These are phyloP conservation scores for Caenorhabditis sulstoni DNA, from an alignment of 2,888 invertebrate species.

Conservation along the genomic window DNA sequence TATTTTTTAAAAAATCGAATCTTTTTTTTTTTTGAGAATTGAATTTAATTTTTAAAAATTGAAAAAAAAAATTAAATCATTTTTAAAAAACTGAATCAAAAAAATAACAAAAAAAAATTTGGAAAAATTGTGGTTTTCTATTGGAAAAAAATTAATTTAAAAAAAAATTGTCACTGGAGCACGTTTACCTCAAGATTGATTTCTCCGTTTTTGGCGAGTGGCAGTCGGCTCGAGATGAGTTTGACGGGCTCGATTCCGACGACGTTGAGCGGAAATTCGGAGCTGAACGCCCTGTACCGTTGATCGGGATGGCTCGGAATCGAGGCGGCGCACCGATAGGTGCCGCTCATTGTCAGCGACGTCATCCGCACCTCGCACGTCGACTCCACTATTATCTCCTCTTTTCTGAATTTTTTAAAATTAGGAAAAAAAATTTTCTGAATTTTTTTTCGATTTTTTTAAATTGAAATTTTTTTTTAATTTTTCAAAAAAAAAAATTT, in stretches of 20 bases:
- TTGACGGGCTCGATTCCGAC: conserved; percentile 40
- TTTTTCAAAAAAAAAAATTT: too few species aligned
- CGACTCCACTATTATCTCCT: conserved; percentile 55
- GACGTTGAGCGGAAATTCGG: conserved; percentile 49
- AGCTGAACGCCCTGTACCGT: conserved; percentile 50
- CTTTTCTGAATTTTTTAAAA: conserved; percentile 23
- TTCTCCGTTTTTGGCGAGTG: conserved; percentile 27
- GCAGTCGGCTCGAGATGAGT: conserved; percentile 27
- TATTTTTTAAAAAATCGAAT: neutral
- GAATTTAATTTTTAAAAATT: neutral
- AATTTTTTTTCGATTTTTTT: too few species aligned
- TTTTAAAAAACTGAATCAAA: too few species aligned
- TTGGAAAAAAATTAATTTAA: neutral
- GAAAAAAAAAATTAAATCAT: too few species aligned
- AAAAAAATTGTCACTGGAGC: neutral
- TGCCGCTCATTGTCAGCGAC: conserved; percentile 40
- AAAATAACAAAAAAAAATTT: too few species aligned
- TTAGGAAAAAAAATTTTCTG: too few species aligned
- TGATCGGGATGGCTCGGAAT: conserved; percentile 41
- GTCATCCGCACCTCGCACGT: conserved; percentile 42
- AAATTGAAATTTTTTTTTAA: too few species aligned
- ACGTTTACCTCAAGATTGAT: conserved; percentile 45
- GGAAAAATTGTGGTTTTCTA: too few species aligned
- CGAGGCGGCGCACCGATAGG: conserved; percentile 44
- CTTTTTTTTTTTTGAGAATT: neutral